These are phyloP conservation scores for Scotopteryx bipunctaria DNA, from an alignment of 2,888 invertebrate genomes.

Conservation along the genomic window DNA sequence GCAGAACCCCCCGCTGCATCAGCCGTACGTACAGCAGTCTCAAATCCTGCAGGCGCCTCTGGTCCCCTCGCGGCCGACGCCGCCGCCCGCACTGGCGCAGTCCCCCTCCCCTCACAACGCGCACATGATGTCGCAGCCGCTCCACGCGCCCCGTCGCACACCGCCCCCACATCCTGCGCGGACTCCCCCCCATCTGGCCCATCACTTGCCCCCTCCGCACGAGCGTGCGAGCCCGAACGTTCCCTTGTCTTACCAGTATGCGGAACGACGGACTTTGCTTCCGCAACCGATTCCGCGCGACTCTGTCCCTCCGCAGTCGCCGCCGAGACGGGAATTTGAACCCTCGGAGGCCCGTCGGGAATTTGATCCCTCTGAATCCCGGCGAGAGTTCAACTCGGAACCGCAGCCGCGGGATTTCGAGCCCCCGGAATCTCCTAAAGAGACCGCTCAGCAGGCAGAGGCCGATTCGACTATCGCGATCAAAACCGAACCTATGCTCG, in stretches of 20 bases:
- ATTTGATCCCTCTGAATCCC: constrained; percentile 22
- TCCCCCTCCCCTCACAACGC: constrained; percentile 29
- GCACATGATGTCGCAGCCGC: constrained; percentile 18
- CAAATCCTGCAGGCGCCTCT: constrained; percentile 9
- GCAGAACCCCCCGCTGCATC: constrained; percentile 31
- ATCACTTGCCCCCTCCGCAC: constrained; percentile 51
- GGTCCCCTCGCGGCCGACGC: constrained; percentile 15
- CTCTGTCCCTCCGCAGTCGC: constrained; percentile 29
- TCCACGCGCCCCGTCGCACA: constrained; percentile 60
- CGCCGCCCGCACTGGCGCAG: constrained; percentile 30
- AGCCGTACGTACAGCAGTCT: constrained; percentile 27
- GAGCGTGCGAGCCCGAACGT: constrained; percentile 35
- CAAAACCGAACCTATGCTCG: constrained; percentile 16
- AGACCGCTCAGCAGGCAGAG: constrained; percentile 21
- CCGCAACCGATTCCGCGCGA: constrained; percentile 25
- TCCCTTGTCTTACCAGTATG: constrained; percentile 35
- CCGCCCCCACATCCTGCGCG: constrained; percentile 43
- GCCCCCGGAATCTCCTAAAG: constrained; percentile 18
- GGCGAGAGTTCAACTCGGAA: constrained; percentile 17
- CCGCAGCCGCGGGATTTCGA: constrained; percentile 15
- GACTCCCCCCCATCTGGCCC: constrained; percentile 12
- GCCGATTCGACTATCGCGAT: constrained; percentile 27
- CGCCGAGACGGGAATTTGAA: constrained; percentile 15
- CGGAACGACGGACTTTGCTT: constrained; percentile 24
- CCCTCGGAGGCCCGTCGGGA: constrained; percentile 21